Evolutionary conservation across 2,888 invertebrate species (phyloP).

Genomic region (Ormia ochracea): DNA sequence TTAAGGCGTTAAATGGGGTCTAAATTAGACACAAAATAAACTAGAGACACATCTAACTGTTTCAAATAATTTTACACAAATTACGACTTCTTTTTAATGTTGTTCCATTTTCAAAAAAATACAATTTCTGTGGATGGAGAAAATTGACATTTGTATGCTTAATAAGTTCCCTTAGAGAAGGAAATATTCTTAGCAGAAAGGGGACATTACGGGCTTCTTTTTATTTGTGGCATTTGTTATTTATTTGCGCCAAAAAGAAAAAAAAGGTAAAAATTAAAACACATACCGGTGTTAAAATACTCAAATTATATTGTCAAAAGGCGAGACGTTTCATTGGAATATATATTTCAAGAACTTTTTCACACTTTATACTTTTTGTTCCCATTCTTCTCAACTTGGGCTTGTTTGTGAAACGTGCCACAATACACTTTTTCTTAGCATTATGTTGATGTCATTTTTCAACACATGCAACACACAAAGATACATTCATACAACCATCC

Average conservation of each 20-base stretch:
- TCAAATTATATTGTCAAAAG: slow-evolving; percentile 61
- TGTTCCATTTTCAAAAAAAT: not conserved
- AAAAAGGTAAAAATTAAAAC: slow-evolving; percentile 11
- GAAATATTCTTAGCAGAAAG: not conserved
- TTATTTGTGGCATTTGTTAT: not conserved
- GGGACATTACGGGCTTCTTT: slow-evolving; percentile 53
- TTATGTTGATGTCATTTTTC: slow-evolving; percentile 48
- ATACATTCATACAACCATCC: not conserved
- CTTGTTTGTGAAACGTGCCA: slow-evolving; percentile 57
- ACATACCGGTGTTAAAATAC: slow-evolving; percentile 45
- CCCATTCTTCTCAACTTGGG: not conserved
- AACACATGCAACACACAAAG: not conserved
- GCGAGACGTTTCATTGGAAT: slow-evolving; percentile 61
- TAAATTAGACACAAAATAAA: slow-evolving; percentile 45
- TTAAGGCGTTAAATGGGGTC: slow-evolving; percentile 40
- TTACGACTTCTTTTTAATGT: slow-evolving; percentile 4
- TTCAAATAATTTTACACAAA: slow-evolving; percentile 38
- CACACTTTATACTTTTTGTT: slow-evolving; percentile 47
- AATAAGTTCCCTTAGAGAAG: slow-evolving; percentile 50
- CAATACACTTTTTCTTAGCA: slow-evolving; percentile 55
- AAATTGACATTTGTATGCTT: not conserved
- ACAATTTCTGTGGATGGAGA: not conserved
- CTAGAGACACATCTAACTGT: slow-evolving; percentile 23
- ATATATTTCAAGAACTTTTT: slow-evolving; percentile 60
- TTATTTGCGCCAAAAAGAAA: slow-evolving; percentile 22